A percentile compares a stretch with the other conserved stretches of the same genome.
Conservation (phyloP, 2,888 invertebrate genomes). For the Mamestra brassicae region DNA sequence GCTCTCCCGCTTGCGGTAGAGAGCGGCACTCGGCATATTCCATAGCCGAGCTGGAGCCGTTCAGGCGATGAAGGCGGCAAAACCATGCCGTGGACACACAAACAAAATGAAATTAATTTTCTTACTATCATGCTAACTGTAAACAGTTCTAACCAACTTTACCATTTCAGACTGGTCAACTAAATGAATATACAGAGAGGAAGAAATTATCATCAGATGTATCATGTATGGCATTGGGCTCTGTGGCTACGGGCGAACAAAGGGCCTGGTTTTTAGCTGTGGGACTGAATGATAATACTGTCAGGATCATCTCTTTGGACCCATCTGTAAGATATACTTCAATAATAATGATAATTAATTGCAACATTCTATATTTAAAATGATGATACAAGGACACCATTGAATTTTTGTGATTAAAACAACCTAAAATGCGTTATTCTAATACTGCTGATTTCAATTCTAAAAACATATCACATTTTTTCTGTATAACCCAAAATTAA, state of each 20-base stretch:
- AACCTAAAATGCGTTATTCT: constrained; percentile 90
- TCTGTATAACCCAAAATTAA: constrained; percentile 10
- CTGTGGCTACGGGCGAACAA: constrained; percentile 98
- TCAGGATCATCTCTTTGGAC: constrained; percentile 99
- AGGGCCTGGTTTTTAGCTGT: constrained; percentile 98
- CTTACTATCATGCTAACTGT: constrained; percentile 17
- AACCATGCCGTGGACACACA: constrained; percentile 93
- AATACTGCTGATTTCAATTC: constrained; percentile 76
- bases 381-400: constrained; percentile 91
- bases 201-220: constrained; percentile 99
- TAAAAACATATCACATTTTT: neutral
- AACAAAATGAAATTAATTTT: neutral
- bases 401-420: constrained; percentile 88
- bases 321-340: constrained; percentile 93
- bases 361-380: constrained; percentile 43
- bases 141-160: constrained; percentile 44
- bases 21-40: constrained; percentile 93
- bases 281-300: constrained; percentile 98
- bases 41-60: constrained; percentile 93
- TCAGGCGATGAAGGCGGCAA: constrained; percentile 93
- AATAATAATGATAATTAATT: neutral
- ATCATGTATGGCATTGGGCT: constrained; percentile 99
- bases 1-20: constrained; percentile 89
- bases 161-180: constrained; percentile 96
- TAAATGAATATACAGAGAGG: constrained; percentile 99